Base-by-base conservation (phyloP, 2,888 invertebrate species). In the Metacarcinus magister region DNA sequence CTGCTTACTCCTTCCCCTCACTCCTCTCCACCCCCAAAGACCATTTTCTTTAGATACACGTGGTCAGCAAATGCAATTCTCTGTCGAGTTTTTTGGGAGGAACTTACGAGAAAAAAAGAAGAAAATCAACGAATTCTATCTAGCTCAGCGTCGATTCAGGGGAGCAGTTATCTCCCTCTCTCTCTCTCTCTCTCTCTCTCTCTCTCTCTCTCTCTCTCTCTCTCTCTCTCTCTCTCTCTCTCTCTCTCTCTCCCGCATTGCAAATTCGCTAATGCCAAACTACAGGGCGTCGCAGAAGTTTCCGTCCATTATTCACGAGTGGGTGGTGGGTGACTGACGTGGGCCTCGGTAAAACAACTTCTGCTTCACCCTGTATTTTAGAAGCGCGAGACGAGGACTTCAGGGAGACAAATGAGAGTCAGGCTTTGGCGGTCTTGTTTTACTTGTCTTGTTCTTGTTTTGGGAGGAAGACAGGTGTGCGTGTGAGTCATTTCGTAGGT, bases 141-240 rank as follows among this genome's bases (percentile, higher is more conserved):
- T 67, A 19, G 19, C 67, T 19, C 82, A 32, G 32, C 13, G 28
- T 23, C 82, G 82, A 82, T 82, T 82, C 28, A 4, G 32, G 82
- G 28, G 19, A 13, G 13, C 13, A 19, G n/a, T 23, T 16, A 19
- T n/a, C 2, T 67, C n/a, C 2, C n/a, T 32, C 82, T 82, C 82
- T 82, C 82, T 82, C 82, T 82, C 82, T 82, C 82, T 82, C 82
- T 82, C 82, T 82, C 82, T 82, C 82, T 82, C 82, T 82, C 82
- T 82, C 82, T 82, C 82, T 28, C 82, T 32, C 32, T 32, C 82
- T 32, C 82, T 82, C 28, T 32, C 28, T 32, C 82, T 32, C 32
- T 82, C 82, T 82, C 82, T 82, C 82, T 82, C 82, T 82, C 82
- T 82, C 82, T 82, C 82, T 82, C 82, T 32, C 32, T 1, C 32